phyloP scores from a whole-genome alignment of 2,113 vertebrate genomes.

The Cynopterus brachyotis region DNA sequence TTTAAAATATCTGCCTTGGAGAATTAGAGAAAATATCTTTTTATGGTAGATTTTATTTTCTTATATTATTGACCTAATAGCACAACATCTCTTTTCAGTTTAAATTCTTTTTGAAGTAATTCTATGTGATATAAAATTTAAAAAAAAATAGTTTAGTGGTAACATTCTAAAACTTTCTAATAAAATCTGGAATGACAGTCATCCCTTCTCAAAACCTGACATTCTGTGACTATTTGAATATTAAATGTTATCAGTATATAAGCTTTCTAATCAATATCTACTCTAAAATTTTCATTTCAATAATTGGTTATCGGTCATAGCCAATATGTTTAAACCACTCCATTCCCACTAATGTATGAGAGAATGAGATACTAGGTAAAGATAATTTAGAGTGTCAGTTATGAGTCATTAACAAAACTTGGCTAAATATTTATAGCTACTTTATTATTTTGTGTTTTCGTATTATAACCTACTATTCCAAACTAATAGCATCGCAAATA shows the following conservation, averaged over 20 bases:
- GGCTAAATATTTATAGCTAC: not conserved
- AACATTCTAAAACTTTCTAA: slow-evolving; percentile 11
- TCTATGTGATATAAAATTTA: not conserved
- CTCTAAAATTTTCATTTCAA: not conserved
- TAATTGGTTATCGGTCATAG: not conserved
- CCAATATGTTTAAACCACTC: not conserved
- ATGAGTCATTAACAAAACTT: not conserved
- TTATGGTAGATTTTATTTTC: slow-evolving; percentile 51
- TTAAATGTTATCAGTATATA: not conserved
- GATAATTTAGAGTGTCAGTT: not conserved
- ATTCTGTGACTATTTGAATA: not conserved
- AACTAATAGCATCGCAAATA: not conserved
- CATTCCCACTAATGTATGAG: not conserved
- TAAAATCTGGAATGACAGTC: not conserved
- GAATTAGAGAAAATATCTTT: slow-evolving; percentile 52
- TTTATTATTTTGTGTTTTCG: not conserved
- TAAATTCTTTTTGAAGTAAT: slow-evolving; percentile 49
- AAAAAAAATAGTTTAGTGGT: not conserved
- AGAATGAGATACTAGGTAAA: not conserved
- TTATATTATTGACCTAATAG: slow-evolving; percentile 61
- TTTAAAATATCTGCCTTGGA: slow-evolving; percentile 60
- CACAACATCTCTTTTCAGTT: not conserved
- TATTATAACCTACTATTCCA: not conserved
- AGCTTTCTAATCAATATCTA: not conserved
- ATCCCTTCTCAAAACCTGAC: not conserved